These are phyloP conservation scores for Podarcis siculus DNA, from an alignment of 2,797 vertebrate genomes.

Conservation along the genomic window DNA sequence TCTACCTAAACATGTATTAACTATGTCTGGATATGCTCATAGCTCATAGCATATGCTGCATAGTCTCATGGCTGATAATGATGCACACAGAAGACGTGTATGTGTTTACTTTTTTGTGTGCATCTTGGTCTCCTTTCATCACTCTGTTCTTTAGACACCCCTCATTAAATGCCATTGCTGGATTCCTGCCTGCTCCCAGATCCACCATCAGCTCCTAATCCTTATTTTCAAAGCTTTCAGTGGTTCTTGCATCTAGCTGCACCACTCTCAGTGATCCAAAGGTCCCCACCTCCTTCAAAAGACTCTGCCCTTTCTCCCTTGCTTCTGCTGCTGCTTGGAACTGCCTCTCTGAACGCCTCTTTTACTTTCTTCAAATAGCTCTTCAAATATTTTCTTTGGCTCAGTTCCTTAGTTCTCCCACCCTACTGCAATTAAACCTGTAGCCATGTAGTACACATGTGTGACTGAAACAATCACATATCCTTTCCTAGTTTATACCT, in stretches of 20 bases:
- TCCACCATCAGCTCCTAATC: background rate
- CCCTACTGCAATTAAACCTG: too few relatives aligned
- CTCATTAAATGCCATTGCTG: too few relatives aligned
- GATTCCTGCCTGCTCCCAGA: background rate
- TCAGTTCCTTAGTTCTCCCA: too few relatives aligned
- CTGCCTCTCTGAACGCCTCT: background rate
- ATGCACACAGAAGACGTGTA: too few relatives aligned
- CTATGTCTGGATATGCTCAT: background rate
- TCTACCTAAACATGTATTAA: background rate
- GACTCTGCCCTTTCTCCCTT: background rate
- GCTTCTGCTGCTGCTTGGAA: background rate
- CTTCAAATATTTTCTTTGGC: background rate
- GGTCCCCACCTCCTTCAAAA: background rate
- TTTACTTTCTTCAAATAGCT: background rate
- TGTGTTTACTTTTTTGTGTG: too few relatives aligned
- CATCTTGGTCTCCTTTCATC: too few relatives aligned
- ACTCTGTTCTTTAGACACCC: too few relatives aligned
- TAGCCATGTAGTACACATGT: too few relatives aligned
- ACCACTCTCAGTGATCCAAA: background rate
- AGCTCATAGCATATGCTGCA: too few relatives aligned
- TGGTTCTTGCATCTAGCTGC: background rate
- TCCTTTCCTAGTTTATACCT: too few relatives aligned
- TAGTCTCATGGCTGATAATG: too few relatives aligned
- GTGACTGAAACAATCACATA: too few relatives aligned
- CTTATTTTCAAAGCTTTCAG: background rate